Evolutionary conservation across 2,113 vertebrate genomes (phyloP).

Genomic region (Semnornis frantzii): DNA sequence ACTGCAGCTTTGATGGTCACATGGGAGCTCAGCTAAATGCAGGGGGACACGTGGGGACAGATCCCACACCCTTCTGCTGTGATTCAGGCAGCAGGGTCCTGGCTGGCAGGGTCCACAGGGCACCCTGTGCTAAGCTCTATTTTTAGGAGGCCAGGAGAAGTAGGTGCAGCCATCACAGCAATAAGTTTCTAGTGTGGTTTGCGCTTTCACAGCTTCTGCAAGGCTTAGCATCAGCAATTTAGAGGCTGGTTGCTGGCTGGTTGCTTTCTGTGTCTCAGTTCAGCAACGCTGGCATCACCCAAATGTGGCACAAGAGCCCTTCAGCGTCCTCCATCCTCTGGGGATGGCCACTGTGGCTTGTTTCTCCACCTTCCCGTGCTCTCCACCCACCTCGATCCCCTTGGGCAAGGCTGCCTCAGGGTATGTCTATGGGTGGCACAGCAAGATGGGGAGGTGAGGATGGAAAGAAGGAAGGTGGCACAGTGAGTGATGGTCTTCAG

Average conservation of each 20-base stretch:
- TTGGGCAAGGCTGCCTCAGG: rapidly evolving
- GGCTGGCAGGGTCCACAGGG: background rate
- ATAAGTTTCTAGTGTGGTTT: conserved; percentile 56
- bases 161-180: background rate
- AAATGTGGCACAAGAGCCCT: background rate
- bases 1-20: background rate
- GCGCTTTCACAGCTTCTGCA: background rate
- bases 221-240: conserved; percentile 16
- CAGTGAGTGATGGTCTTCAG: rapidly evolving
- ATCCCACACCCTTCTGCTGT: background rate
- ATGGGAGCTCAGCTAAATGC: rapidly evolving
- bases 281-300: background rate
- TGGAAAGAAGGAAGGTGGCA: background rate
- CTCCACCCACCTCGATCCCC: background rate
- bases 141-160: conserved; percentile 47
- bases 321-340: rapidly evolving
- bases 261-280: background rate
- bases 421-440: rapidly evolving
- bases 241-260: background rate
- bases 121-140: background rate
- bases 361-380: background rate
- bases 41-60: background rate
- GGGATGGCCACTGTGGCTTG: background rate
- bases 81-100: conserved; percentile 13
- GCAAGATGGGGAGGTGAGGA: background rate